phyloP scores from a whole-genome alignment of 2,113 vertebrate genomes.

The Manacus vitellinus region DNA sequence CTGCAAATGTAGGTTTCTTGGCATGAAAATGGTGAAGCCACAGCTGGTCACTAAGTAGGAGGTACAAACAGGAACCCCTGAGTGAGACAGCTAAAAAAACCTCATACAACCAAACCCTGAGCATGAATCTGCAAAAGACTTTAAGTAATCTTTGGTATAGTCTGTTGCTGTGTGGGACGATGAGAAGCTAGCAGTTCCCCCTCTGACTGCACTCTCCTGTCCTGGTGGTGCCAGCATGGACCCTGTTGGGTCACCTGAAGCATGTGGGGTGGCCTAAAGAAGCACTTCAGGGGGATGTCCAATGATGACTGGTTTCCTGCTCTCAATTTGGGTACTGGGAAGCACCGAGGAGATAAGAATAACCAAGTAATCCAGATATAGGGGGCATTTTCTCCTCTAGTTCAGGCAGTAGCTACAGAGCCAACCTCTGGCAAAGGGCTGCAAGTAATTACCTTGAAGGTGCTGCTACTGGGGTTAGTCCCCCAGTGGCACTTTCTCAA shows the following conservation, averaged over 20 bases:
- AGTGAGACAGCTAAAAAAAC: neutral
- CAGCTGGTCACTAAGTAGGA: neutral
- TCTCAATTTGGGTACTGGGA: neutral
- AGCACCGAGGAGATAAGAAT: rapidly evolving
- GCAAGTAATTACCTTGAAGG: neutral
- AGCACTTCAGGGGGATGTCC: neutral
- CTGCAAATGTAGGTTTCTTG: neutral
- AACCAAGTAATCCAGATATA: neutral
- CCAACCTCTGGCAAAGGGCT: neutral
- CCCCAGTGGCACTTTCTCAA: neutral
- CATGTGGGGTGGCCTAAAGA: neutral
- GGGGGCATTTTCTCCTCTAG: neutral
- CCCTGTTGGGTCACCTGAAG: neutral
- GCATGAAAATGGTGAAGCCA: neutral
- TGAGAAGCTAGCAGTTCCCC: neutral
- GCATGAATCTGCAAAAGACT: neutral
- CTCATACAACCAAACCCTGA: rapidly evolving
- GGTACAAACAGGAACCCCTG: neutral
- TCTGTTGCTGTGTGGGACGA: neutral
- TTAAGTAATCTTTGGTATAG: neutral
- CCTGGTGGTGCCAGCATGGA: neutral
- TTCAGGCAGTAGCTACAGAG: neutral
- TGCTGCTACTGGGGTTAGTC: neutral
- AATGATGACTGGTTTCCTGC: neutral
- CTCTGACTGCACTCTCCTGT: neutral